Evolutionary conservation across 2,113 vertebrate genomes (phyloP), one percentile per base, ranked within the genome.

Genomic region (Fulica atra): DNA sequence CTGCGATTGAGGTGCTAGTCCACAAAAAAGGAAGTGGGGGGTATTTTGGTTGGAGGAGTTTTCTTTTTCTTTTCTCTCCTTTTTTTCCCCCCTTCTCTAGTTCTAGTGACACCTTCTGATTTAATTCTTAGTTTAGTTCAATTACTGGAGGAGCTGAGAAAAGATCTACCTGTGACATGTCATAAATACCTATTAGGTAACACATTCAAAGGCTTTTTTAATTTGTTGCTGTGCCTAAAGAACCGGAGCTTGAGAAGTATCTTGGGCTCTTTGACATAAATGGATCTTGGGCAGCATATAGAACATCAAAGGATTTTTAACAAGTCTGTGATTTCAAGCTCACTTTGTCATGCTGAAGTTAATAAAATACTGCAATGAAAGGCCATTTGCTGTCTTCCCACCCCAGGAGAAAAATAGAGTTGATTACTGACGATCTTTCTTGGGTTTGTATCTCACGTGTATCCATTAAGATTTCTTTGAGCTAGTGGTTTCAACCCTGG

Each of bases 101-200:
- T 78, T 89, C 36, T 74, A 84, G 35, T 91, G 25, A 46, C 6
- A 13, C 6, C 35, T 92, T 59, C 51, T 71, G 69, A 36, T 78
- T 74, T 61, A 80, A 60, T 65, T 95, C 17, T 94, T 71, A 35
- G 54, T 85, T 88, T 72, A 89, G 21, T 24, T 91, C 35, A 36
- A 3, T 91, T 81, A 59, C 40, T 85, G 20, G 38, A 72, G 53
- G 28, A 76, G 36, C 16, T 59, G 44, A 44, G 78, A 50, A 71
- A 60, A 87, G 65, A n/a, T 20, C 42, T 57, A 60, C 57, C 29
- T 80, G 29, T 81, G 83, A 44, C 36, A 35, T 60, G 28, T 66
- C n/a, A 29, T 17, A 69, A 36, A 51, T 57, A 33, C 19, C 3
- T 63, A 70, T 65, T 69, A 48, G 26, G 26, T 66, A 61, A 56